Conservation (phyloP, 2,113 vertebrate genomes). For the Pseudois nayaur region DNA sequence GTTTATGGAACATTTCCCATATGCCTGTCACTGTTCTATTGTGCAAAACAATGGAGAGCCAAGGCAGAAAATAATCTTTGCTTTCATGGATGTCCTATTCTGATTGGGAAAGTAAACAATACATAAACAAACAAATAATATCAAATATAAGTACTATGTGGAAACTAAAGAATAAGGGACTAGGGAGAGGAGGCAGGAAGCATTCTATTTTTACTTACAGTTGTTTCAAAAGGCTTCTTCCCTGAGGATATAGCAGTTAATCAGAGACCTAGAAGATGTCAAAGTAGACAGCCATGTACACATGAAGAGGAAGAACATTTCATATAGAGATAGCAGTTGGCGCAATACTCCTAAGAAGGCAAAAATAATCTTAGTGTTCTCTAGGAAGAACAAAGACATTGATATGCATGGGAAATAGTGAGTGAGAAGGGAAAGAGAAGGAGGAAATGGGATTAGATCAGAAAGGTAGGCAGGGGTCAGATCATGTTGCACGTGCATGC, state of each 20-base stretch:
- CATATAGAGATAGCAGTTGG: not conserved
- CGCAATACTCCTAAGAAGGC: not conserved
- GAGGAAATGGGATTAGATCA: not conserved
- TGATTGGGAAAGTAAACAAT: not conserved
- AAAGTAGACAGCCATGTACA: not conserved
- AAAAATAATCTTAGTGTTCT: not conserved
- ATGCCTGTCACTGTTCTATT: not conserved
- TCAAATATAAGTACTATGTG: not conserved
- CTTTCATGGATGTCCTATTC: not conserved
- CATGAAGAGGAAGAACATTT: not conserved
- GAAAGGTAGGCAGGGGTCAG: not conserved
- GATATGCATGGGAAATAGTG: not conserved
- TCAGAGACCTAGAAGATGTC: not conserved
- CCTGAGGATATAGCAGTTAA: not conserved
- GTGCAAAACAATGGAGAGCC: not conserved
- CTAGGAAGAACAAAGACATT: not conserved
- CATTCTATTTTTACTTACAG: not conserved
- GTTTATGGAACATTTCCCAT: not conserved
- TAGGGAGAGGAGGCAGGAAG: not conserved
- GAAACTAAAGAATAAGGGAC: not conserved
- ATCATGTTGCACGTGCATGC: not conserved
- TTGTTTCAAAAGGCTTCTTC: not conserved
- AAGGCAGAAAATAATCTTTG: not conserved
- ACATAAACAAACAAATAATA: not conserved
- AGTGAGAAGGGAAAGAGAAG: not conserved